Evolutionary conservation across 2,888 invertebrate genomes (phyloP).

Genomic region (Machimus atricapillus): DNA sequence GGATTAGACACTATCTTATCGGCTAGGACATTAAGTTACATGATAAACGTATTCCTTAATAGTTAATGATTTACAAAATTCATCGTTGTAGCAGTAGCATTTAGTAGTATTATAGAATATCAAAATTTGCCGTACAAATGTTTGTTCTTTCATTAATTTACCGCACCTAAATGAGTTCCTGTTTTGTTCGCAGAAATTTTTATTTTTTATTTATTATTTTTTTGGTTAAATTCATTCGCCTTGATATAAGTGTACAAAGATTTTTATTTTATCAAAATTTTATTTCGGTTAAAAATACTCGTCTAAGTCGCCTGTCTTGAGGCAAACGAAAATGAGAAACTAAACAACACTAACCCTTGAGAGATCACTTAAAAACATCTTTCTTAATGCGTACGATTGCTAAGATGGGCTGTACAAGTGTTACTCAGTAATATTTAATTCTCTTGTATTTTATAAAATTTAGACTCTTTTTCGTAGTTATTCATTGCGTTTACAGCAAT

Average conservation of each 20-base stretch:
- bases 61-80: slow-evolving; percentile 27
- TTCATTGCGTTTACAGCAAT: background rate
- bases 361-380: slow-evolving; percentile 41
- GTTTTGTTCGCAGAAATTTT: slow-evolving; percentile 2
- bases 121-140: slow-evolving; percentile 30
- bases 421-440: background rate
- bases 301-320: background rate
- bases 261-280: slow-evolving; percentile 27
- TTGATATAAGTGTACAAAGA: background rate
- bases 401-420: slow-evolving; percentile 23
- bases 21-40: slow-evolving; percentile 38
- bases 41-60: slow-evolving; percentile 36
- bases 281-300: slow-evolving; percentile 27
- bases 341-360: slow-evolving; percentile 44
- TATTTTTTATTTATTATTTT: background rate
- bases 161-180: background rate
- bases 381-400: background rate
- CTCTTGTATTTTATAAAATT: background rate
- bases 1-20: slow-evolving; percentile 32
- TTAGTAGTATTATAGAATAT: slow-evolving; percentile 24
- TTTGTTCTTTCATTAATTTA: slow-evolving; percentile 15
- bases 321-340: background rate
- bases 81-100: slow-evolving; percentile 32
- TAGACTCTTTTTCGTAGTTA: background rate
- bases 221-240: slow-evolving; percentile 19